Evolutionary conservation across 2,797 vertebrate species (phyloP), one percentile per base, ranked within the genome.

Genomic region (Acanthiza pusilla): DNA sequence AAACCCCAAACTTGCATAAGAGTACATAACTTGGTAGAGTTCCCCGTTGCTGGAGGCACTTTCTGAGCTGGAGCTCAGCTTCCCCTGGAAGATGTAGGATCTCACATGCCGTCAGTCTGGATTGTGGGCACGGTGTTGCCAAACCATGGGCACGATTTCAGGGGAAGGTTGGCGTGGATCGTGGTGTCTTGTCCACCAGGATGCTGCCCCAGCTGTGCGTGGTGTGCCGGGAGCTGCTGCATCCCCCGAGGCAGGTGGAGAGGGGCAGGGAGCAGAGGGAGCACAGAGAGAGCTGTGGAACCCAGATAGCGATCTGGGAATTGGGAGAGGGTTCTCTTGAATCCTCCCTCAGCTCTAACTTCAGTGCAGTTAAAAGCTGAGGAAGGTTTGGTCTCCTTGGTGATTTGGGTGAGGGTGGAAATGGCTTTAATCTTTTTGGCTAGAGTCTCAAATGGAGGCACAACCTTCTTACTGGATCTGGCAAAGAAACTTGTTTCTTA

Each of bases 1-100:
- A 96, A 96, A 88, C 86, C 96, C 88, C 83, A 96, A 79, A 94
- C 84, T 95, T 96, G 80, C 74, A 58, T 87, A 82, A 93, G 93
- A 90, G 66, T 86, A 36, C 13, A 20, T 91, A 71, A 79, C 67
- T 94, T 95, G 91, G 77, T 91, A 90, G 85, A 71, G 80, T 97
- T 96, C 89, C 88, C 53, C 45, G 2, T 90, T 91, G 94, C 94
- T 94, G 91, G 91, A 96, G 93, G 85, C 89, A 32, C 51, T 58
- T 85, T 78, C 26, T 36, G 85, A 77, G 83, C 74, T 73, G 65
- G 82, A 74, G 91, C 70, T 88, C 4, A 1, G 62, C 70, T 89
- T 92, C 40, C 71, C 34, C 27, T 78, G 85, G 73, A 53, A 73
- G 85, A 8, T 1, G 4, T 18, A 58, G 87, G 70, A 81, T 91